Evolutionary conservation across 2,888 invertebrate genomes (phyloP), one percentile per base, ranked within the genome.

Genomic region (Drosophila nr. fundita): DNA sequence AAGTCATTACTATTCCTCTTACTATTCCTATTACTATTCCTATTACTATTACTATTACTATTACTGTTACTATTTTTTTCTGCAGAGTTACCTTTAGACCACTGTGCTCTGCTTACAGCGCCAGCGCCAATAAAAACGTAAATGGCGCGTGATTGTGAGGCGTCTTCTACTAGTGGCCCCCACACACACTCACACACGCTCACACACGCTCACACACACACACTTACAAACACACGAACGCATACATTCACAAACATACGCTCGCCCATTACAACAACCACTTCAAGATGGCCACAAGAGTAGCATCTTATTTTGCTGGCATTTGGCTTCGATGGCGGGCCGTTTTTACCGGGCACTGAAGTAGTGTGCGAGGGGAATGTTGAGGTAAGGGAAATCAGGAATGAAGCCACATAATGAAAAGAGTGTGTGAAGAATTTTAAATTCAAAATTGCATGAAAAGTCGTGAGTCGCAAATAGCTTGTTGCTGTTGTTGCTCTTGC

Each of bases 401-500:
- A 76, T 76, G 83, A 68, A 86, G 87, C 87, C 71, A 86, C 90
- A 87, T 87, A 87, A 87, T 87, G 90, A 87, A 90, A 87, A 89
- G 87, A 87, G 90, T 87, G 87, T 87, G 91, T 87, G 90, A 90
- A 90, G 87, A 90, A 90, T 87, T 87, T 87, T 89, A 87, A 90
- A 87, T 87, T 87, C 90, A 89, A 87, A 88, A 90, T 88, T 85
- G 90, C 87, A 90, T 90, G 91, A 90, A 88, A 88, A 88, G 89
- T 88, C 87, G 87, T 88, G 87, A 88, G 87, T 90, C 90, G 87
- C 90, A 90, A 90, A 90, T 87, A 82, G 87, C 86, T 87, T 82
- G 90, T 87, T 87, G 83, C 74, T 65, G 64, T 52, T 29, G 68
- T n/a, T 55, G 55, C 8, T 55, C n/a, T 34, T 63, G 61, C 68